Evolutionary conservation across 2,797 vertebrate genomes (phyloP).

Genomic region (Epinephelus malabaricus): DNA sequence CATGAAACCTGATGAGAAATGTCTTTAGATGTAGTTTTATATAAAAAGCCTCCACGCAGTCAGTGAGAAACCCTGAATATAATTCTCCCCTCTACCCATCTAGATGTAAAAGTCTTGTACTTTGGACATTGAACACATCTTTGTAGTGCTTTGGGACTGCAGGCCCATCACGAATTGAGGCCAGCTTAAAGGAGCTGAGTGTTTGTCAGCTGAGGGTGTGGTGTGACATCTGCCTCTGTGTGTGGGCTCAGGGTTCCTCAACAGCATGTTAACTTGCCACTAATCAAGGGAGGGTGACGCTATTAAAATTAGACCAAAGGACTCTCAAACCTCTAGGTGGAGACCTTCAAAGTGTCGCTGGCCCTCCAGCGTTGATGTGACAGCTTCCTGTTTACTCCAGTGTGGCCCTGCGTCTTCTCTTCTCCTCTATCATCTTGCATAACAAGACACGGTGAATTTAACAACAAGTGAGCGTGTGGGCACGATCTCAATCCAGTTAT

Average conservation of each 20-base stretch:
- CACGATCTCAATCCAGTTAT: constrained; percentile 42
- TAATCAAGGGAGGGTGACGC: constrained; percentile 53
- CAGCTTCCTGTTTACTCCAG: constrained; percentile 85
- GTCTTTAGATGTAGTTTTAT: background rate
- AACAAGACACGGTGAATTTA: constrained; percentile 67
- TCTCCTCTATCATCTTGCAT: constrained; percentile 65
- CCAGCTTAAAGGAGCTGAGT: constrained; percentile 32
- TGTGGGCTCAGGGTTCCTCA: constrained; percentile 68
- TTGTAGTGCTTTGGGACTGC: constrained; percentile 7
- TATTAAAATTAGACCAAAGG: constrained; percentile 66
- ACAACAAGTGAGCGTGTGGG: constrained; percentile 58
- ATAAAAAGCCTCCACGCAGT: background rate
- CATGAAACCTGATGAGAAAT: background rate
- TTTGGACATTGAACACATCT: constrained; percentile 9
- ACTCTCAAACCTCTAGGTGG: constrained; percentile 66
- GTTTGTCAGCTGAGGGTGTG: constrained; percentile 56
- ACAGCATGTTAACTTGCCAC: constrained; percentile 51
- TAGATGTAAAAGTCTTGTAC: constrained; percentile 17
- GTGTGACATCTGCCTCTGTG: constrained; percentile 54
- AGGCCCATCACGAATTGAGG: constrained; percentile 3
- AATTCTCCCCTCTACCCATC: background rate
- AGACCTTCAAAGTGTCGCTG: constrained; percentile 69
- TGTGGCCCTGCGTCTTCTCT: constrained; percentile 65
- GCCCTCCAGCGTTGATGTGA: constrained; percentile 62
- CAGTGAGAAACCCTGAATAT: background rate